Evolutionary conservation across 2,888 invertebrate genomes (phyloP), one percentile per base, ranked within the genome.

Genomic region (Eupithecia tripunctaria): DNA sequence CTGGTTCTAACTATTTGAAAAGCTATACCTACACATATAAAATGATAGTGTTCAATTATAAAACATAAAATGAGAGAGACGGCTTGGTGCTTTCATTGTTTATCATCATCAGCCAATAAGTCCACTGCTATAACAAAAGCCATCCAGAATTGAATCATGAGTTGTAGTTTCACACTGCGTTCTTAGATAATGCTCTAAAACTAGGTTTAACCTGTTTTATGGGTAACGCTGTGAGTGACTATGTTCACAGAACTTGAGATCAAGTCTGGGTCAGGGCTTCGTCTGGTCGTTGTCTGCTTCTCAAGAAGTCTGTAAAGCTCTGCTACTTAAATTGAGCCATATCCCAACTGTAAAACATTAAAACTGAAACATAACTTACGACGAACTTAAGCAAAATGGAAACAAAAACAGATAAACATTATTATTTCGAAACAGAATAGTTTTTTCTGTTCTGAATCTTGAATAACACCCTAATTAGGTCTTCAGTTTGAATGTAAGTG

Each of bases 211-310:
- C 14, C 38, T 25, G 14, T 36, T 64, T 64, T 64, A 64, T 21
- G 36, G 6, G 12, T 25, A 64, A 41, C 67, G 64, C 70, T 59
- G 43, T 68, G 67, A 43, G 29, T 66, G 62, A 63, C 73, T 74
- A 73, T 75, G 76, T 78, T 72, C 76, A 74, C 68, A 75, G 78
- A 80, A 80, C 3, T 36, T 25, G 38, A 64, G 76, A 75, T 76
- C 74, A 77, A 38, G 70, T 77, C 74, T 67, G 78, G 79, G 78
- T 80, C 80, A 76, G 67, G 72, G 68, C 67, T 74, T 32, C 18
- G 73, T 73, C 66, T 75, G 70, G 62, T 60, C 67, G 29, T 65
- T 47, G 74, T 75, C 75, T 76, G 66, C 67, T 74, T 78, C 76
- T 73, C 72, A 76, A 14, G 64, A 64, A 64, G 38, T 38, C 5